A percentile compares a stretch with the other conserved stretches of the same genome.
phyloP scores from a whole-genome alignment of 2,888 invertebrate genomes.

The Drosophila merina region DNA sequence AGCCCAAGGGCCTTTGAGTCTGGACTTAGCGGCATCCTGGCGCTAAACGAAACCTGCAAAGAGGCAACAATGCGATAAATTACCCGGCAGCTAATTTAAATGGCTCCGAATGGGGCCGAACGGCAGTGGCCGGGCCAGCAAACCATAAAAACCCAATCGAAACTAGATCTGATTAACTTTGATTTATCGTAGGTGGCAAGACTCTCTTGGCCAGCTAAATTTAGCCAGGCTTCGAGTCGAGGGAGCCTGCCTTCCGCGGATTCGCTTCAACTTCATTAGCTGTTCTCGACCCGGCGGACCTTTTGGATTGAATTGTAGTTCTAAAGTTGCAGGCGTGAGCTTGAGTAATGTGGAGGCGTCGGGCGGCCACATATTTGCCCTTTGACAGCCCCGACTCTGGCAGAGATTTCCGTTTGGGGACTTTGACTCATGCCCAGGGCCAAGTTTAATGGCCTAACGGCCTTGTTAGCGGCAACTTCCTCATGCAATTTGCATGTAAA shows the following conservation, averaged over 20 bases:
- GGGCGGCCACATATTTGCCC: constrained; percentile 71
- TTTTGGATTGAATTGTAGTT: constrained; percentile 53
- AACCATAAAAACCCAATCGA: constrained; percentile 72
- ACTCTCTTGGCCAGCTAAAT: constrained; percentile 52
- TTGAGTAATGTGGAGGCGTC: constrained; percentile 75
- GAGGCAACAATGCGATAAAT: constrained; percentile 81
- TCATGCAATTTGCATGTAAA: constrained; percentile 71
- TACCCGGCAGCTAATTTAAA: constrained; percentile 83
- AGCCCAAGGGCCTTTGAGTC: constrained; percentile 76
- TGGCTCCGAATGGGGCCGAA: constrained; percentile 62
- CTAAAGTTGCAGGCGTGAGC: constrained; percentile 57
- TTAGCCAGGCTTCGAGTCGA: constrained; percentile 48
- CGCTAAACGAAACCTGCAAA: constrained; percentile 75
- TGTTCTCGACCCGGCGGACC: constrained; percentile 48
- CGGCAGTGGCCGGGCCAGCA: constrained; percentile 17
- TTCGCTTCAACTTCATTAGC: constrained; percentile 70
- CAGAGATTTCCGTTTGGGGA: not conserved
- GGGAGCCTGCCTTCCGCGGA: not conserved
- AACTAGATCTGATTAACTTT: constrained; percentile 80
- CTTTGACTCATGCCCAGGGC: constrained; percentile 11
- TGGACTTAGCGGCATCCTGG: constrained; percentile 67
- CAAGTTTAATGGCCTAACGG: constrained; percentile 64
- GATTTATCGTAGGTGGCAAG: constrained; percentile 78
- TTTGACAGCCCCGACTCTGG: constrained; percentile 60
- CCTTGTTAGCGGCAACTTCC: constrained; percentile 74